These are phyloP conservation scores for Dryomyza anilis DNA, from an alignment of 2,888 invertebrate species.

Conservation along the genomic window DNA sequence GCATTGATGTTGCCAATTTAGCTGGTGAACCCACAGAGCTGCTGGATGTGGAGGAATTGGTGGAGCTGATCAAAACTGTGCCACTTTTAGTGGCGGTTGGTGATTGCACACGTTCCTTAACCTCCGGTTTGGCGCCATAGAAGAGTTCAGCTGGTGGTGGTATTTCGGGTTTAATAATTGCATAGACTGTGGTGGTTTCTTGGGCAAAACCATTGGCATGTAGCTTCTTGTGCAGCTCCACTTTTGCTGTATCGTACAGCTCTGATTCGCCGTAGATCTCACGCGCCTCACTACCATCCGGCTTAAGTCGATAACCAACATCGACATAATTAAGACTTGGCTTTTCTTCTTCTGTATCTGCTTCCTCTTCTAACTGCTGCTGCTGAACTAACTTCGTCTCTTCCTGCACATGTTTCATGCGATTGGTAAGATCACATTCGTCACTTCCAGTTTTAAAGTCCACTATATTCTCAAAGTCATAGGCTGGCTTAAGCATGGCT, in stretches of 20 bases:
- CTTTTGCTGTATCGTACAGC: conserved; percentile 55
- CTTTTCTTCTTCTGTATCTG: conserved; percentile 39
- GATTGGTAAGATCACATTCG: conserved; percentile 20
- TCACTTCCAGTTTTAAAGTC: conserved; percentile 22
- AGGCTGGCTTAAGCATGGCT: conserved; percentile 63
- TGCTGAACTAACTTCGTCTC: too few species aligned
- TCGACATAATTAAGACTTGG: conserved; percentile 60
- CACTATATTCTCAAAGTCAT: conserved; percentile 44
- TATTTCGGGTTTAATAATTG: conserved; percentile 59
- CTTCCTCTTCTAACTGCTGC: too few species aligned
- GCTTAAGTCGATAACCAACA: conserved; percentile 60
- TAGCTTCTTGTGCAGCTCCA: conserved; percentile 57
- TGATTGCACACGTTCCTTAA: conserved; percentile 39
- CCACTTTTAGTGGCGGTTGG: conserved; percentile 32
- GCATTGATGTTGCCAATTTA: conserved; percentile 41
- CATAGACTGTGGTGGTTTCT: conserved; percentile 60
- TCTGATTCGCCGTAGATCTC: conserved; percentile 61
- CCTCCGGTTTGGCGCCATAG: conserved; percentile 33
- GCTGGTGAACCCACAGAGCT: conserved; percentile 35
- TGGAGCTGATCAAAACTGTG: conserved; percentile 11
- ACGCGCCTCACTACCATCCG: conserved; percentile 60
- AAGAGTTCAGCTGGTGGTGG: conserved; percentile 47
- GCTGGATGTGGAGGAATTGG: neutral
- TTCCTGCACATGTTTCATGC: too few species aligned
- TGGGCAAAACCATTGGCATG: conserved; percentile 56